A percentile compares a stretch with the other conserved stretches of the same genome.
These are phyloP conservation scores for Cathartes aura DNA, from an alignment of 2,113 vertebrate genomes.

Conservation along the genomic window DNA sequence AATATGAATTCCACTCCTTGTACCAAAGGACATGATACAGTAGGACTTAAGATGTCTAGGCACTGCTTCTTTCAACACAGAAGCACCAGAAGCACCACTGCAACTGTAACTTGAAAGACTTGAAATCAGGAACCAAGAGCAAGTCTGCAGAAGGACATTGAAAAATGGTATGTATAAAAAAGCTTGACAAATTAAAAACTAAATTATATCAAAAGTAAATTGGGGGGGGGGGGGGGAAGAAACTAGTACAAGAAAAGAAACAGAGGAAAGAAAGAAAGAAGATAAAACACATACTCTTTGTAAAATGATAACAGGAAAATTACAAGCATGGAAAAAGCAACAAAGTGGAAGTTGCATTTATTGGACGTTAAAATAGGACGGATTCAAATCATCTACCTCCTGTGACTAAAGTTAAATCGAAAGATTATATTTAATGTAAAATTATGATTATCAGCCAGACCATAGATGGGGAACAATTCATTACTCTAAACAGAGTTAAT, in stretches of 20 bases:
- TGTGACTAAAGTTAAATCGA: background rate
- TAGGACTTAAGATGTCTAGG: background rate
- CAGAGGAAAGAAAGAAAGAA: background rate
- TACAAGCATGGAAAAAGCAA: background rate
- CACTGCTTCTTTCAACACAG: background rate
- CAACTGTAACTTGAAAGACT: background rate
- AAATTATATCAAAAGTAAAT: too few species aligned
- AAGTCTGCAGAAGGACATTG: background rate
- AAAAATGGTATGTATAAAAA: background rate
- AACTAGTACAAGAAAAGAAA: background rate
- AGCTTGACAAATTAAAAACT: background rate
- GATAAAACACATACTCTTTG: background rate
- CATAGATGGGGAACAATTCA: background rate
- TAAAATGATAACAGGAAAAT: background rate
- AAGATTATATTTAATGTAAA: background rate
- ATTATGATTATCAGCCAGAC: background rate
- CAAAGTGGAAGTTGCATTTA: background rate
- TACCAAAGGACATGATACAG: background rate
- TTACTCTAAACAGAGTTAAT: background rate
- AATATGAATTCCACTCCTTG: background rate
- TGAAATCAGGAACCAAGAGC: background rate
- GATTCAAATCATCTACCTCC: background rate
- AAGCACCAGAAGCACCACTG: background rate
- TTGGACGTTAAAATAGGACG: background rate
- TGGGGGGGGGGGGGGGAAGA: too few species aligned